Base-by-base conservation (phyloP, 2,797 vertebrate species). In the Distichodus sexfasciatus region DNA sequence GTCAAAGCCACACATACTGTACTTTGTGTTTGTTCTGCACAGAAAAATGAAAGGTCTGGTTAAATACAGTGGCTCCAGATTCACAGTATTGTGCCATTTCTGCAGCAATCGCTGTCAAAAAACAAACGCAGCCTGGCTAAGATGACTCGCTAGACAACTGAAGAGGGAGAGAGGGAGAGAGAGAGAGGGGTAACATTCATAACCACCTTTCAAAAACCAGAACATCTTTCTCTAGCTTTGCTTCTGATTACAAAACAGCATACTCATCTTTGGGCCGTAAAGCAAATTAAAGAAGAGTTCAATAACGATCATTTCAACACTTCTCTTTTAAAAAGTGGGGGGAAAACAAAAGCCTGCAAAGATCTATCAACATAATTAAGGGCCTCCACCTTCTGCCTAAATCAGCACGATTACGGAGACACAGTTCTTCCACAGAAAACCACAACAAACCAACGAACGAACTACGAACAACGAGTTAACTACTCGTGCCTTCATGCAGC, bases 51-150 rank as follows among this genome's bases (percentile, higher is more conserved):
- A 84, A 88, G 82, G 79, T 75, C 86, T 82, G 81, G 86, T 85
- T 87, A 88, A 87, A 86, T 91, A 89, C 90, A 90, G 86, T 83
- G 84, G 86, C 90, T 92, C 88, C 86, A 88, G 86, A 90, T 91
- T 92, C 91, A 92, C 91, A 91, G 90, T 91, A 89, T 89, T 84
- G 80, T 83, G 87, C 85, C 85, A 68, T 81, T n/a, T n/a, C 83
- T 75, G 86, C 86, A 74, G 80, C 81, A n/a, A n/a, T 41, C 17
- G 71, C 79, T 79, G 69, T 76, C 41, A 75, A 15, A 46, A 59
- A 76, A 83, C 72, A 66, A 82, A 83, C 24, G 75, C 87, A 86
- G 84, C 82, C 83, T 75, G 60, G 85, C 86, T 83, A 83, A 78
- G 84, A 87, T 87, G 80, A 90, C 82, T 85, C 72, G 81, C 84